Evolutionary conservation across 2,113 vertebrate genomes (phyloP), one percentile per base, ranked within the genome.

Genomic region (Trogon surrucura): DNA sequence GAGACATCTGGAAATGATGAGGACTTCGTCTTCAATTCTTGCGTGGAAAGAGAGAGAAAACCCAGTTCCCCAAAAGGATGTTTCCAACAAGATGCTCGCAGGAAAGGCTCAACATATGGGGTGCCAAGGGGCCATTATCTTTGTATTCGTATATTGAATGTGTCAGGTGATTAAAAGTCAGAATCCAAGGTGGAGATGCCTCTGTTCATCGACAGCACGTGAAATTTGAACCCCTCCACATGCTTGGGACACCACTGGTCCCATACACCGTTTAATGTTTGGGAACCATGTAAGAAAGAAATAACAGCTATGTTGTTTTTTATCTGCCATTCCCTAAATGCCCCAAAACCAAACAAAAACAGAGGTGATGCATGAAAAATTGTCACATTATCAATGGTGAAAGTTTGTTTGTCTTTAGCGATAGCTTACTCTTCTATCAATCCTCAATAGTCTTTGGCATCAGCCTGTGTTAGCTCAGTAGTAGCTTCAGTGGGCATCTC

Each of bases 1-100:
- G 12, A 85, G 30, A 47, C 79, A 85, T 70, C 82, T 93, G 85
- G 80, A 96, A 93, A 54, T 26, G 9, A 78, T 54, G 62, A 94
- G 45, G 29, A 65, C 21, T 75, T 88, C 1, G 1, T 47, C 36
- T 88, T 85, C 47, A n/a, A 23, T 66, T 78, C 34, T 34, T 60
- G 6, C 34, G 32, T 11, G 30, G 50, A 66, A 77, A 73, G 13
- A 83, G 25, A 61, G 47, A 87, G n/a, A 84, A 81, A 93, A 29
- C 17, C 23, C 88, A 81, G 89, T 79, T 21, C 41, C 66, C n/a
- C 64, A 13, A 67, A 74, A 90, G 29, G 6, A 8, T 8, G 11
- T 79, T 90, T 96, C 48, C 66, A 77, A 29, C 13, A 74, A 78
- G 38, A n/a, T 65, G 19, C 45, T 85, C 45, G 36, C 25, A 75